Evolutionary conservation across 2,888 invertebrate genomes (phyloP).

Genomic region (Strigamia crassipes): DNA sequence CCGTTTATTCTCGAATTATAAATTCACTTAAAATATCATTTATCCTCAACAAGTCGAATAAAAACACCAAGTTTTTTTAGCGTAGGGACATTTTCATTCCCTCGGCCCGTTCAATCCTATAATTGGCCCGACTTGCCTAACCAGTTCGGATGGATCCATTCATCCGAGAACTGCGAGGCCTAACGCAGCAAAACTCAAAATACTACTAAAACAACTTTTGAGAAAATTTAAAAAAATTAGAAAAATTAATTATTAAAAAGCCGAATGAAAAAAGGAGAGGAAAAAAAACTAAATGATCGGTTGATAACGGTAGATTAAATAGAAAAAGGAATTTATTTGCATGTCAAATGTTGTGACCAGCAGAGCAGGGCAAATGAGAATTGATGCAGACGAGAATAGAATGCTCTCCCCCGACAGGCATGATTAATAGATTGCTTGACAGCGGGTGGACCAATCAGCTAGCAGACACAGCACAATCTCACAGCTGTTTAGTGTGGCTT

Average conservation of each 20-base stretch:
- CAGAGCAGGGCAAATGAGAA: conserved; percentile 39
- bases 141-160: conserved; percentile 40
- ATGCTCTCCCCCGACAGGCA: conserved; percentile 47
- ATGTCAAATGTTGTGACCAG: background rate
- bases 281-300: background rate
- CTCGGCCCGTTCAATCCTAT: background rate
- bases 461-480: conserved; percentile 44
- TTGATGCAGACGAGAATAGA: conserved; percentile 45
- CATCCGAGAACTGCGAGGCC: background rate
- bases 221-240: background rate
- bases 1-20: background rate
- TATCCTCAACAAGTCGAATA: background rate
- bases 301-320: background rate
- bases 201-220: no score
- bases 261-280: background rate
- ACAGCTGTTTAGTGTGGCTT: conserved; percentile 46
- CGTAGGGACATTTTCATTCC: background rate
- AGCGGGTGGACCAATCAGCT: conserved; percentile 49
- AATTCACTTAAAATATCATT: background rate
- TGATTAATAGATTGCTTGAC: conserved; percentile 50
- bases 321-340: background rate
- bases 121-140: conserved; percentile 10
- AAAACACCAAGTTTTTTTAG: background rate
- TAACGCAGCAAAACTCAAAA: background rate
- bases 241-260: background rate